phyloP scores from a whole-genome alignment of 2,113 vertebrate genomes.

The Nycticorax nycticorax region DNA sequence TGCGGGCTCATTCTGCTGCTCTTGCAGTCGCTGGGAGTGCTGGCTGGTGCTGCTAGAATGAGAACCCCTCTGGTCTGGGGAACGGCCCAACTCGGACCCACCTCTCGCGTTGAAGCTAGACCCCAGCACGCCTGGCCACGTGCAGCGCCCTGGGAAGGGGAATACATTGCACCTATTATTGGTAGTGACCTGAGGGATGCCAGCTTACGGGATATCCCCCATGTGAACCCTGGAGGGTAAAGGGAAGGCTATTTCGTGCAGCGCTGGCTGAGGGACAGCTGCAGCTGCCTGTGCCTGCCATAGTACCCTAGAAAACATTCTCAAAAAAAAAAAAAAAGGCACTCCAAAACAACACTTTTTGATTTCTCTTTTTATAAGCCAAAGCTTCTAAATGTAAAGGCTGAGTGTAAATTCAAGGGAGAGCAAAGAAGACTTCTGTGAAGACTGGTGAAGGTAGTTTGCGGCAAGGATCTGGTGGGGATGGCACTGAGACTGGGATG shows the following conservation, averaged over 20 bases:
- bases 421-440: background rate
- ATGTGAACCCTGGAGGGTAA: background rate
- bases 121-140: background rate
- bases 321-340: background rate
- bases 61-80: background rate
- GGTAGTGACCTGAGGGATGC: background rate
- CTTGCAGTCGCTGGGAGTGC: background rate
- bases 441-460: background rate
- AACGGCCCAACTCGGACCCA: background rate
- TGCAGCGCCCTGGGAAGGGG: background rate
- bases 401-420: background rate
- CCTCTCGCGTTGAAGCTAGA: background rate
- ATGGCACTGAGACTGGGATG: background rate
- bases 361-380: background rate
- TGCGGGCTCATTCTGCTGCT: background rate
- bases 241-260: background rate
- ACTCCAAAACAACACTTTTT: background rate
- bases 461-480: background rate
- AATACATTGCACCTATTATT: background rate
- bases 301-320: background rate
- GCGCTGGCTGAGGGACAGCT: background rate
- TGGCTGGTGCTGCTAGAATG: background rate
- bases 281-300: background rate
- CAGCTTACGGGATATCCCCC: background rate
- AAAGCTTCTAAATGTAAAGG: background rate